A percentile compares a stretch with the other conserved stretches of the same genome.
phyloP scores from a whole-genome alignment of 2,113 vertebrate genomes.

The Bufo bufo region DNA sequence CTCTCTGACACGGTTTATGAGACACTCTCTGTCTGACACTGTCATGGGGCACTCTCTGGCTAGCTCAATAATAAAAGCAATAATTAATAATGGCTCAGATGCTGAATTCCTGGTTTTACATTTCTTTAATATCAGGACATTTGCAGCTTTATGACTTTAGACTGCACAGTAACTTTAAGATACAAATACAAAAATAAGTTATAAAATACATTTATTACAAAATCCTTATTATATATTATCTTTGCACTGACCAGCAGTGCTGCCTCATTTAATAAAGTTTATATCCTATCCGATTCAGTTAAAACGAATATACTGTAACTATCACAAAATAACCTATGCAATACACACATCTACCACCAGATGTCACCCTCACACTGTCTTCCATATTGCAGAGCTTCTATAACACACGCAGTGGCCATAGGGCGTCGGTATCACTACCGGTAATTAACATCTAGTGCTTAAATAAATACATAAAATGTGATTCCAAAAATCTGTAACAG shows the following conservation, averaged over 20 bases:
- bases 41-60: no score
- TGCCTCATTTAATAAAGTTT: not conserved
- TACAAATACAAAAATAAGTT: constrained; percentile 1
- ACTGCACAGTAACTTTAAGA: no score
- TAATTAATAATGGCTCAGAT: no score
- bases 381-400: not conserved
- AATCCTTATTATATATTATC: not conserved
- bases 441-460: not conserved
- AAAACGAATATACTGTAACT: not conserved
- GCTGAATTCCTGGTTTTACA: not conserved
- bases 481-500: not conserved
- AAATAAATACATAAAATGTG: not conserved
- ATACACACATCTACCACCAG: constrained; percentile 4
- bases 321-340: not conserved
- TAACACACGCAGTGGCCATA: not conserved
- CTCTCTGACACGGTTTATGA: no score
- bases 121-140: not conserved
- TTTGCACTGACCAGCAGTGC: constrained; percentile 33
- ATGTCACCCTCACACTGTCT: constrained; percentile 24
- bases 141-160: not conserved
- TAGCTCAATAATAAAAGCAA: no score
- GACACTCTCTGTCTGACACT: not conserved
- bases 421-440: not conserved
- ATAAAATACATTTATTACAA: not conserved
- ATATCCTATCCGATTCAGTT: not conserved